Evolutionary conservation across 2,888 invertebrate genomes (phyloP).

Genomic region (Lithophane ornitopus): DNA sequence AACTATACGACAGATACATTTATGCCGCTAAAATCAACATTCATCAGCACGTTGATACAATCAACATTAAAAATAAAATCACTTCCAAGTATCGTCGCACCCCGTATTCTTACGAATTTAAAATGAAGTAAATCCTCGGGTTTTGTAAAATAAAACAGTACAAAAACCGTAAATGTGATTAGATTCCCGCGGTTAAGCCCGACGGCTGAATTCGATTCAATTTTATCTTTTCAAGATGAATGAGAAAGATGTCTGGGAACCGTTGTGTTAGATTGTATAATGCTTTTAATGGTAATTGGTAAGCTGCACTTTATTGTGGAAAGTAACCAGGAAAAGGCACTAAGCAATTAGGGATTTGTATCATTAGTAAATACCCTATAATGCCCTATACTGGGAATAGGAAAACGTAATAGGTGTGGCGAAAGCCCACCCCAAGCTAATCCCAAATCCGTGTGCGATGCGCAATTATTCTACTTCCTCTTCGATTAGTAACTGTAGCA

Average conservation of each 20-base stretch:
- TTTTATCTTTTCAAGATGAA: constrained; percentile 56
- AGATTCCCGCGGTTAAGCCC: constrained; percentile 61
- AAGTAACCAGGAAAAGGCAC: constrained; percentile 13
- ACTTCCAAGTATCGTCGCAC: constrained; percentile 26
- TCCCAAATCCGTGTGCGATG: neutral
- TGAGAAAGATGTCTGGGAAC: constrained; percentile 27
- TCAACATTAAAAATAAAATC: constrained; percentile 26
- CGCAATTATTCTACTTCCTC: neutral
- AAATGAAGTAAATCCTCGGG: constrained; percentile 45
- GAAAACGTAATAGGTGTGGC: too few species aligned
- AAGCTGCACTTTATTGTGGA: constrained; percentile 24
- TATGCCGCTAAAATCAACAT: constrained; percentile 19
- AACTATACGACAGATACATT: neutral
- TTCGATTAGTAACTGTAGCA: neutral
- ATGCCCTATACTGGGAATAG: too few species aligned
- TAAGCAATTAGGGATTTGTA: neutral
- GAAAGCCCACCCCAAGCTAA: neutral
- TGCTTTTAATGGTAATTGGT: constrained; percentile 43
- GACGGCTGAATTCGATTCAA: constrained; percentile 53
- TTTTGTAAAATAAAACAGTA: constrained; percentile 57
- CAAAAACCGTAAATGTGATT: constrained; percentile 68
- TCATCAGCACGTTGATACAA: constrained; percentile 17
- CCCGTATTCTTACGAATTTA: constrained; percentile 44
- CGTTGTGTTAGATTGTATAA: constrained; percentile 30
- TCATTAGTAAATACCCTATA: constrained; percentile 2